Percentiles rank a stretch among this genome's conserved stretches.
Conservation (phyloP, 2,888 invertebrate species). For the Polymixis flavicincta region DNA sequence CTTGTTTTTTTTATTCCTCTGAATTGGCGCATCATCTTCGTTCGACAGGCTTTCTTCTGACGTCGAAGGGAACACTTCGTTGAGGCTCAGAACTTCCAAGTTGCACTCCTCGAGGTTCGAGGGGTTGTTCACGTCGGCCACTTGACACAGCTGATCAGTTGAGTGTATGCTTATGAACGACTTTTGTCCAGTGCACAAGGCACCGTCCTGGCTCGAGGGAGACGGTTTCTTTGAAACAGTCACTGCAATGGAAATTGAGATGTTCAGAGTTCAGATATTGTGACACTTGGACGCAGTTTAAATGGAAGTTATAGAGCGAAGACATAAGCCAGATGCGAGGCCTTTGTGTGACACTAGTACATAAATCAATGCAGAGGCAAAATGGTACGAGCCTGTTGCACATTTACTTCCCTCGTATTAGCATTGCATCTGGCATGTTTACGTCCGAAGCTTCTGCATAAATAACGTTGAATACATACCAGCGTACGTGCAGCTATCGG, state of each 20-base stretch:
- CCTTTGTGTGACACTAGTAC: background rate
- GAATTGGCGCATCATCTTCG: slow-evolving; percentile 81
- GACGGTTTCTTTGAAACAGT: slow-evolving; percentile 86
- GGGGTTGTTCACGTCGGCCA: slow-evolving; percentile 76
- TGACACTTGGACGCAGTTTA: background rate
- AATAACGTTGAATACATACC: slow-evolving; percentile 74
- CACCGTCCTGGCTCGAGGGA: slow-evolving; percentile 73
- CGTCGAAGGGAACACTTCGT: slow-evolving; percentile 87
- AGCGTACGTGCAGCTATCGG: slow-evolving; percentile 83
- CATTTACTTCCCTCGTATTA: background rate
- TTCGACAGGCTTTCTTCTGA: slow-evolving; percentile 87
- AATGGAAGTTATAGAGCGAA: background rate
- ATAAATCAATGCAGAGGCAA: background rate
- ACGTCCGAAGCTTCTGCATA: background rate
- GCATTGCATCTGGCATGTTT: background rate
- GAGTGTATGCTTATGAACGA: slow-evolving; percentile 89
- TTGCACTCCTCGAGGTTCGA: slow-evolving; percentile 84
- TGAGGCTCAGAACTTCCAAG: slow-evolving; percentile 85
- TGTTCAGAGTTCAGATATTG: background rate
- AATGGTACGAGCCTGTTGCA: background rate
- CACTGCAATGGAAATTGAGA: slow-evolving; percentile 74
- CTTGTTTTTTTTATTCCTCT: slow-evolving; percentile 74
- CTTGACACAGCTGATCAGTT: slow-evolving; percentile 86
- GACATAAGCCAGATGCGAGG: background rate
- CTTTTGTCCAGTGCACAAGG: slow-evolving; percentile 81